phyloP scores from a whole-genome alignment of 1,140 invertebrate species.

The Pseudomyrmex cubaensis region DNA sequence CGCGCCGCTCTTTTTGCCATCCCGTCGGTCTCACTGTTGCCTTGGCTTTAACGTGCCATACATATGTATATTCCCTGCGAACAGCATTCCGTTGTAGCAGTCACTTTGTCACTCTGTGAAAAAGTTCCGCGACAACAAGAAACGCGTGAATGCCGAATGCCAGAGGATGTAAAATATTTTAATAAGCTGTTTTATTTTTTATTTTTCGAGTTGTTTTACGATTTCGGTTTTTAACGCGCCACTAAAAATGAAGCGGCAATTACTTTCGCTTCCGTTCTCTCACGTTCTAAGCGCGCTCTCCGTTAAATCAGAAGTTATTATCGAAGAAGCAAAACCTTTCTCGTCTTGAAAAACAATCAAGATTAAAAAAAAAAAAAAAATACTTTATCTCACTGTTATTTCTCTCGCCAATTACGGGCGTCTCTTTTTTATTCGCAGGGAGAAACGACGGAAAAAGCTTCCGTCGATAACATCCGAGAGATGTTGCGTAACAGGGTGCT shows the following conservation, averaged over 20 bases:
- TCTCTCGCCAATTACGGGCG: background rate
- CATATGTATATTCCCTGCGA: background rate
- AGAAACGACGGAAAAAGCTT: background rate
- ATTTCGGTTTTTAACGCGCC: background rate
- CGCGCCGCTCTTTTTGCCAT: background rate
- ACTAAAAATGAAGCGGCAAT: background rate
- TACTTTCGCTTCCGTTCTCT: background rate
- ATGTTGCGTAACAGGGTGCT: background rate
- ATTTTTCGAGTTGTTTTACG: too few relatives aligned
- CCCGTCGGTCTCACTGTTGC: background rate
- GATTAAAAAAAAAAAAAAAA: background rate
- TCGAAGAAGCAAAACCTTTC: background rate
- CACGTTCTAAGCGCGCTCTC: background rate
- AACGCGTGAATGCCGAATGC: background rate
- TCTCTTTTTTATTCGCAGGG: background rate
- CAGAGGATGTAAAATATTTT: background rate
- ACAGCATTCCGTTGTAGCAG: background rate
- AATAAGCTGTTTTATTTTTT: background rate
- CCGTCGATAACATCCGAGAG: background rate
- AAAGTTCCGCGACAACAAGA: background rate
- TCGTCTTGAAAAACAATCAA: too few relatives aligned
- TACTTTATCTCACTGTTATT: background rate
- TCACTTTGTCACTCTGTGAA: background rate
- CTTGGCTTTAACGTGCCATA: background rate
- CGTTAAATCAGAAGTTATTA: background rate